Base-by-base conservation (phyloP, 2,888 invertebrate species). In the Atrina japonica region DNA sequence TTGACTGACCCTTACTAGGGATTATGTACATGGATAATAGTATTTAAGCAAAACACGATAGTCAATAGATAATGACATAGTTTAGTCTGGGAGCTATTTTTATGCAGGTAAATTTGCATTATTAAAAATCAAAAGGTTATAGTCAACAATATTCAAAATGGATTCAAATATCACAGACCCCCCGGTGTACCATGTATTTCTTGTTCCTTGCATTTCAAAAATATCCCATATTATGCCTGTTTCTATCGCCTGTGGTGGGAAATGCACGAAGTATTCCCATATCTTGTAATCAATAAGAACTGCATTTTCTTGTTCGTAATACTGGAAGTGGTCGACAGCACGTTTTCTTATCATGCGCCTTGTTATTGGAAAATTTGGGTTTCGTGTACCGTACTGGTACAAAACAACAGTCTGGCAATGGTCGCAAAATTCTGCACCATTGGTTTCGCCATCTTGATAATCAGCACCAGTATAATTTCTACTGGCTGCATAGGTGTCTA, bases 131-230 rank as follows among this genome's bases (percentile, higher is more conserved):
- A 52, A 27, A 25, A 52, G 40, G 7, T 66, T 66, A 18, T 66
- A 66, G 27, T 66, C 58, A 11, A 66, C 18, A 11, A 66, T 58
- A 66, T 25, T 55, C 14, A 30, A 41, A 7, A 55, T 23, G 11
- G 47, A 40, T n/a, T 66, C 66, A 16, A 66, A 58, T 14, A 40
- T 43, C 35, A 58, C 66, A 1, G 66, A 56, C 5, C 40, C 25
- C 5, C 58, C 66, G n/a, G 58, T 58, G 35, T 58, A 66, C 66
- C 66, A 66, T 9, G 66, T 66, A 25, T 66, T 66, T 5, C 35
- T 47, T 9, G 49, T 29, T 9, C 66, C 66, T 21, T 66, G 66
- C 30, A 66, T 25, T 11, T 58, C 58, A n/a, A 66, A 50, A n/a
- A 66, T 30, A 40, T 66, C 66, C 66, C 66, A 66, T 21, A 58